These are phyloP conservation scores for Bovichtus variegatus DNA, from an alignment of 2,797 vertebrate species.

Conservation along the genomic window DNA sequence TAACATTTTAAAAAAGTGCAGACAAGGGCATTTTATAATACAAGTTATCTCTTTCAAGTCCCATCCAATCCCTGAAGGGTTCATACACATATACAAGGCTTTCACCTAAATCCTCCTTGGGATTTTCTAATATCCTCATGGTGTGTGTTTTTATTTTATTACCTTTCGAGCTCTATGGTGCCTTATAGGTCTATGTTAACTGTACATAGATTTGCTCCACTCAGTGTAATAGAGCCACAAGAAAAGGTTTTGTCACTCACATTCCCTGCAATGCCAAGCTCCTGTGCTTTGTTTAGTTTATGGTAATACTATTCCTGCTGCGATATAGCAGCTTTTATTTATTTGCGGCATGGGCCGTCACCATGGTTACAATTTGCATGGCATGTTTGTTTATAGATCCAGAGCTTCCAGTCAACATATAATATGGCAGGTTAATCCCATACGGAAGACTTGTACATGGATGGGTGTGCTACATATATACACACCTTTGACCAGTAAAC, in stretches of 20 bases:
- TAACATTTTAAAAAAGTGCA: constrained; percentile 17
- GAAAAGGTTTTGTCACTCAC: constrained; percentile 12
- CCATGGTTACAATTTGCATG: constrained; percentile 55
- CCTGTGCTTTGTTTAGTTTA: not conserved
- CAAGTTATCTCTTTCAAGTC: not conserved
- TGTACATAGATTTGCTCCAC: not conserved
- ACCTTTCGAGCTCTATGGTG: not conserved
- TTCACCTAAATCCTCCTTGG: no score
- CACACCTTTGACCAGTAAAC: not conserved
- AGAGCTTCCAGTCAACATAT: not conserved
- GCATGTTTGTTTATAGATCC: not conserved
- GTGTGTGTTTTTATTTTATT: not conserved
- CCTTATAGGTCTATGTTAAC: not conserved
- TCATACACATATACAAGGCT: not conserved
- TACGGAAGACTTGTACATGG: not conserved
- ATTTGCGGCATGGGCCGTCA: constrained; percentile 27
- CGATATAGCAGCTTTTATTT: constrained; percentile 6
- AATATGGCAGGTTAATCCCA: not conserved
- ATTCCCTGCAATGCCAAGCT: not conserved
- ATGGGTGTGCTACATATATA: not conserved
- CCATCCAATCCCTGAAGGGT: not conserved
- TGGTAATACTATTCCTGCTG: constrained; percentile 13
- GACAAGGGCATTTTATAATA: not conserved
- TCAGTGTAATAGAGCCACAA: not conserved
- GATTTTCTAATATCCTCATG: not conserved